Evolutionary conservation across 1,140 invertebrate genomes (phyloP).

Genomic region (Amphibalanus amphitrite): DNA sequence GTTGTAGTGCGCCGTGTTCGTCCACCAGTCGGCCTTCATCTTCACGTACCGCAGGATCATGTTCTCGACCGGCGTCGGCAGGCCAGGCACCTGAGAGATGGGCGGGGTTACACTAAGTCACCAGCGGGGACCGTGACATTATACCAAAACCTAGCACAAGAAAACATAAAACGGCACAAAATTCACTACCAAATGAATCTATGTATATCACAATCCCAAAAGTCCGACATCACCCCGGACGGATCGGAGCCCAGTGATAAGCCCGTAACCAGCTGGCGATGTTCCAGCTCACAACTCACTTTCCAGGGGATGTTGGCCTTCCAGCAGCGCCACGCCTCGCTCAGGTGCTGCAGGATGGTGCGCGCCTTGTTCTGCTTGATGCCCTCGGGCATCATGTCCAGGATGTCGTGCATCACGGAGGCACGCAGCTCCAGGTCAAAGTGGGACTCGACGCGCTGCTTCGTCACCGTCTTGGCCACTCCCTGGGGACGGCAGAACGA

Average conservation of each 20-base stretch:
- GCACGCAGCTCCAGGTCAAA: slow-evolving; percentile 96
- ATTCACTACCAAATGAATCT: too few species aligned
- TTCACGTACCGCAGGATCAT: slow-evolving; percentile 99
- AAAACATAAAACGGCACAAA: too few species aligned
- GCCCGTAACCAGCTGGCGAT: too few species aligned
- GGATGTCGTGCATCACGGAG: slow-evolving; percentile 99
- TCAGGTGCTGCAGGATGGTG: slow-evolving; percentile 95
- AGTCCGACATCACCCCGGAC: too few species aligned
- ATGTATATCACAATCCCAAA: too few species aligned
- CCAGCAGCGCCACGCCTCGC: slow-evolving; percentile 99
- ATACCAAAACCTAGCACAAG: too few species aligned
- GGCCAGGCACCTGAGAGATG: slow-evolving; percentile 52
- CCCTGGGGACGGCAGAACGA: slow-evolving; percentile 28
- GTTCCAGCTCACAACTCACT: too few species aligned
- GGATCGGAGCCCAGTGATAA: too few species aligned
- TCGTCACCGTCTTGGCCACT: slow-evolving; percentile 99
- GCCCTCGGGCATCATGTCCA: slow-evolving; percentile 99
- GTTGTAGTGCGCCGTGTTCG: slow-evolving; percentile 99
- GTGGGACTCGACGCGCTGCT: slow-evolving; percentile 97
- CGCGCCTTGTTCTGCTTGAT: slow-evolving; percentile 99
- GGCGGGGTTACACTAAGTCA: too few species aligned
- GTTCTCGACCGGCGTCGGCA: slow-evolving; percentile 98
- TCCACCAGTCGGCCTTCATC: slow-evolving; percentile 99
- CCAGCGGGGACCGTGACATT: too few species aligned
- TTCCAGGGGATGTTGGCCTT: slow-evolving; percentile 99